A percentile compares a stretch with the other conserved stretches of the same genome.
Conservation (phyloP, 2,797 vertebrate genomes). For the Chromis chromis region DNA sequence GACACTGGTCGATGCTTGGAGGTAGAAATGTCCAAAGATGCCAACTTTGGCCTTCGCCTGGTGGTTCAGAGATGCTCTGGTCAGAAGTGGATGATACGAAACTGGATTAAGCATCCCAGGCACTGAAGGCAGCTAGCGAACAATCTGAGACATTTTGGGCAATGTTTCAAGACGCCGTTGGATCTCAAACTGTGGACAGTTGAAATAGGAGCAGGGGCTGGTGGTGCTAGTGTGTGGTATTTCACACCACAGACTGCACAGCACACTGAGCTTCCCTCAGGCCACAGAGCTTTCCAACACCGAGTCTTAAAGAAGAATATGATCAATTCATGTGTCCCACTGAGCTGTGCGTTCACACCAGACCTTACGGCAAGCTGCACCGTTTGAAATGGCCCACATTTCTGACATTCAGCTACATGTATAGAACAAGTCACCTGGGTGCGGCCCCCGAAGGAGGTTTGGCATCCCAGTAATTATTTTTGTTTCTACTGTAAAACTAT, state of each 20-base stretch:
- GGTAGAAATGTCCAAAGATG: constrained; percentile 97
- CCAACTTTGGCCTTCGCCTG: constrained; percentile 94
- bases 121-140: constrained; percentile 83
- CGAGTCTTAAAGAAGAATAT: constrained; percentile 68
- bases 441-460: constrained; percentile 35
- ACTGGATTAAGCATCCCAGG: constrained; percentile 93
- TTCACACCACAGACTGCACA: constrained; percentile 56
- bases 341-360: constrained; percentile 44
- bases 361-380: constrained; percentile 44
- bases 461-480: constrained; percentile 35
- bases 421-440: constrained; percentile 59
- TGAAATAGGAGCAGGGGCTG: constrained; percentile 42
- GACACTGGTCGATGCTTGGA: constrained; percentile 96
- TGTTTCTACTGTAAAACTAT: constrained; percentile 64
- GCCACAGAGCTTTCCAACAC: constrained; percentile 61
- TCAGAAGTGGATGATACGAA: constrained; percentile 98
- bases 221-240: constrained; percentile 44
- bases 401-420: constrained; percentile 66
- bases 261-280: constrained; percentile 57
- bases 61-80: constrained; percentile 97
- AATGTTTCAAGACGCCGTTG: constrained; percentile 36
- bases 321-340: constrained; percentile 62
- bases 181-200: constrained; percentile 52
- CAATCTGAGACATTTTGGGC: constrained; percentile 43
- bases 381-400: constrained; percentile 52